Conservation (phyloP, 2,797 vertebrate genomes). For the Sciaenops ocellatus region DNA sequence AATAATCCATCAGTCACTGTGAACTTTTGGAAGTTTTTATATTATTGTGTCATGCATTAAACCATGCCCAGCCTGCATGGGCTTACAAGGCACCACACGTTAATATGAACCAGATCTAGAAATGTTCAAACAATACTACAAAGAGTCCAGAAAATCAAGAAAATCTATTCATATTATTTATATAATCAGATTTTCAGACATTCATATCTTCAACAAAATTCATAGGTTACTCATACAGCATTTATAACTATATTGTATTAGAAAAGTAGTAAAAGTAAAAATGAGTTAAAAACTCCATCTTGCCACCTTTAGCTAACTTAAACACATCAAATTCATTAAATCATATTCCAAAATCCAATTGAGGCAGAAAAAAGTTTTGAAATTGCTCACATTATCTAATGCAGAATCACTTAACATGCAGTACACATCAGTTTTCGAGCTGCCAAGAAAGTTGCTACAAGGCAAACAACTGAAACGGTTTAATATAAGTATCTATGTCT, state of each 20-base stretch:
- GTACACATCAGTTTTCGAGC: too few relatives aligned
- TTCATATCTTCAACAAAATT: background rate
- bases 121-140: background rate
- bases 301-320: background rate
- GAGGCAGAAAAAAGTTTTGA: too few relatives aligned
- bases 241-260: background rate
- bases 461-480: too few relatives aligned
- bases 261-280: background rate
- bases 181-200: background rate
- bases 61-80: background rate
- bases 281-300: background rate
- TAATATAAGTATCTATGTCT: background rate
- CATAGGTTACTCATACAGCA: background rate
- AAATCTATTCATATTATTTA: background rate
- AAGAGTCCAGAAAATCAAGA: background rate
- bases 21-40: conserved; percentile 3
- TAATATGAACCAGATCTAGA: background rate
- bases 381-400: too few relatives aligned
- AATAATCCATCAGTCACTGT: background rate
- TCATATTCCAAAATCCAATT: background rate
- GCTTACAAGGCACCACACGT: background rate
- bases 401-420: too few relatives aligned
- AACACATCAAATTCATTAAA: background rate
- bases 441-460: too few relatives aligned
- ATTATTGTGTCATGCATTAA: background rate